Conservation (phyloP, 2,113 vertebrate species). For the Oncorhynchus gorbuscha region DNA sequence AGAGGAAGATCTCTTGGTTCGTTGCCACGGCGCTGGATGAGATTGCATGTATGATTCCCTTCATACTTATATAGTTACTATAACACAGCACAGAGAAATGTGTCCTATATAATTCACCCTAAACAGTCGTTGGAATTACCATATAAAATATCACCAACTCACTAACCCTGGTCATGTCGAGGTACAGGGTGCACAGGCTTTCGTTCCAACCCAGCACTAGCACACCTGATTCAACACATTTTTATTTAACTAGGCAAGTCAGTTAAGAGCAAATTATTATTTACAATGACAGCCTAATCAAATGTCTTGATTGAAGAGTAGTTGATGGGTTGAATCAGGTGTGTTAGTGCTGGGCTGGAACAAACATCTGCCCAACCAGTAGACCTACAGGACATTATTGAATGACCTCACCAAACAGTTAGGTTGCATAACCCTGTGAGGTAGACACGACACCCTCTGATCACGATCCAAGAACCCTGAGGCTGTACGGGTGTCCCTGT, state of each 20-base stretch:
- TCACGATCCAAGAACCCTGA: conserved; percentile 61
- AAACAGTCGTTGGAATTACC: no score
- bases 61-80: neutral
- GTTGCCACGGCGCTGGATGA: conserved; percentile 94
- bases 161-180: neutral
- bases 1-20: conserved; percentile 90
- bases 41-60: conserved; percentile 85
- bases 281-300: no score
- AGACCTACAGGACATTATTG: neutral
- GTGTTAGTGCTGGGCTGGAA: neutral
- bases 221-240: no score
- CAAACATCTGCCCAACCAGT: neutral
- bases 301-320: no score
- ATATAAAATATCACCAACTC: neutral
- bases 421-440: conserved; percentile 8
- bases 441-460: conserved; percentile 19
- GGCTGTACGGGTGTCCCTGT: conserved; percentile 35
- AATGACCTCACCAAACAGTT: conserved; percentile 10
- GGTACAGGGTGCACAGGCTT: no score
- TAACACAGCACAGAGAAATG: neutral
- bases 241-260: no score
- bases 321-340: no score
- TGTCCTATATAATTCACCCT: neutral
- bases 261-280: no score
- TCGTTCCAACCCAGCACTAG: no score